A percentile compares a stretch with the other conserved stretches of the same genome.
Conservation (phyloP, 1,140 invertebrate species). For the Chrysoperla carnea region DNA sequence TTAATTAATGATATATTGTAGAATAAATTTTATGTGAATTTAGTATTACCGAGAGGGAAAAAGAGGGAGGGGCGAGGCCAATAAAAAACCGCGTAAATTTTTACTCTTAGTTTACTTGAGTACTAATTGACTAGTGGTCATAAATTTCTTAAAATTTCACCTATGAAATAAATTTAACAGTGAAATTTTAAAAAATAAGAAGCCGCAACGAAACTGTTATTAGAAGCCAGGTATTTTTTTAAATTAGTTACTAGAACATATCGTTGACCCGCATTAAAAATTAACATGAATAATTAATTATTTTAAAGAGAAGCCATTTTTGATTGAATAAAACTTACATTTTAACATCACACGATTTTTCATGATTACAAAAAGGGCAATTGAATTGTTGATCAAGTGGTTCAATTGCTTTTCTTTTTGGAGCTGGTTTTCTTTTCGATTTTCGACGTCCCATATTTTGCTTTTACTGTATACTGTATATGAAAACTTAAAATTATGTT, state of each 20-base stretch:
- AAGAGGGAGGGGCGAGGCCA: neutral
- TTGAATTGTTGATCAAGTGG: constrained; percentile 93
- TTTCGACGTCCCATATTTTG: constrained; percentile 81
- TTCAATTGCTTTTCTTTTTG: constrained; percentile 85
- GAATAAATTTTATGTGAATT: constrained; percentile 1
- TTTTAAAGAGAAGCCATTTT: no score
- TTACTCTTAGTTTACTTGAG: no score
- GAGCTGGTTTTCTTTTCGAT: constrained; percentile 91
- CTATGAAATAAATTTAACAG: no score
- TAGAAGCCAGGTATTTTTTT: no score
- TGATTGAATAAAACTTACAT: constrained; percentile 51
- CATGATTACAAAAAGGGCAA: constrained; percentile 99
- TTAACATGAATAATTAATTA: no score
- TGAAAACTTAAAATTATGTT: neutral
- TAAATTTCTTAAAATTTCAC: no score
- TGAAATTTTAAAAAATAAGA: no score
- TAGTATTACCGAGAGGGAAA: neutral
- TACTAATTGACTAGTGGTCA: no score
- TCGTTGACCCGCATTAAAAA: no score
- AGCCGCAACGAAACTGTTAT: no score
- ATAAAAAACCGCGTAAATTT: no score
- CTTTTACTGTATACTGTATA: neutral
- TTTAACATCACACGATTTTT: constrained; percentile 98
- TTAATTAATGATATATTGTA: constrained; percentile 2
- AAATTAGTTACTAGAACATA: no score